phyloP scores from a whole-genome alignment of 2,888 invertebrate species.

The Alcis repandata region DNA sequence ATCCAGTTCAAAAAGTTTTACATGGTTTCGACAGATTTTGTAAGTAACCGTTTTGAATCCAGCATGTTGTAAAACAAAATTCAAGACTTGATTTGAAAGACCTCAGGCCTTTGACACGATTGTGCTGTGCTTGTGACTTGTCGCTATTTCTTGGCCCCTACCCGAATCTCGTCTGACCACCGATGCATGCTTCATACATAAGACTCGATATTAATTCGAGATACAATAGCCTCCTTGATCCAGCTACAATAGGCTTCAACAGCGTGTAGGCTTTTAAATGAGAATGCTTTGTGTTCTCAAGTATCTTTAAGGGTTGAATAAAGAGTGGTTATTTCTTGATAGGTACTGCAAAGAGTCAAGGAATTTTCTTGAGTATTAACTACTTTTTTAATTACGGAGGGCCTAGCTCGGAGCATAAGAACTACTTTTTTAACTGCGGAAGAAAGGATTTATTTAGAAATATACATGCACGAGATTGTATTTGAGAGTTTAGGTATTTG shows the following conservation, averaged over 20 bases:
- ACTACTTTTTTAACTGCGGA: too few relatives aligned
- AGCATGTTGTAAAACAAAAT: too few relatives aligned
- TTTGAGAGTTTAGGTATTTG: too few relatives aligned
- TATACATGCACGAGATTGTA: too few relatives aligned
- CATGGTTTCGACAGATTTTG: too few relatives aligned
- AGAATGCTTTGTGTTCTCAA: constrained; percentile 21
- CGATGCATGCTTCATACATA: constrained; percentile 29
- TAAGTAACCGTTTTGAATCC: too few relatives aligned
- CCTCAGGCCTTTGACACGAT: not conserved
- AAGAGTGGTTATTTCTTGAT: constrained; percentile 6
- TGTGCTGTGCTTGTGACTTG: not conserved
- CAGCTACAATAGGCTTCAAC: constrained; percentile 8
- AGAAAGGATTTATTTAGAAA: too few relatives aligned
- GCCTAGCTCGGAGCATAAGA: too few relatives aligned
- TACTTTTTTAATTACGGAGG: too few relatives aligned
- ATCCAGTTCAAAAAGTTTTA: too few relatives aligned
- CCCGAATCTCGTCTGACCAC: constrained; percentile 19
- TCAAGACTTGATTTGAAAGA: too few relatives aligned
- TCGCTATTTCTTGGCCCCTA: not conserved
- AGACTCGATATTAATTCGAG: constrained; percentile 32
- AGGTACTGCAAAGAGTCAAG: not conserved
- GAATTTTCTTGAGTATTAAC: too few relatives aligned
- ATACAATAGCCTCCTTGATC: constrained; percentile 28
- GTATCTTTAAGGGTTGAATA: constrained; percentile 19
- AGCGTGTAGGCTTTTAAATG: constrained; percentile 31